These are phyloP conservation scores for Drosophila obscura DNA, from an alignment of 1,140 invertebrate species.

Conservation along the genomic window DNA sequence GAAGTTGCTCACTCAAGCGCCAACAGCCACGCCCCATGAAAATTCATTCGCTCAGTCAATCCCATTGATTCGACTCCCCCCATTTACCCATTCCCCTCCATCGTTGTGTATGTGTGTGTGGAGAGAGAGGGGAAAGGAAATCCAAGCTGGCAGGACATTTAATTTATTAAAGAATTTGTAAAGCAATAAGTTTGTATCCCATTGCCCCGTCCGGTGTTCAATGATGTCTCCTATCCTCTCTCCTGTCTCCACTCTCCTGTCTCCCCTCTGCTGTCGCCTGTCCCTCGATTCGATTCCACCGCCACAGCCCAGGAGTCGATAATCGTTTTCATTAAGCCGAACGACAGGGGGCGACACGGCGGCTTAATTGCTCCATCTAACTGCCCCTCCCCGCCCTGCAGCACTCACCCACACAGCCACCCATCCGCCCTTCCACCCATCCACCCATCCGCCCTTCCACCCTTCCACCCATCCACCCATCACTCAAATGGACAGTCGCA, in stretches of 20 bases:
- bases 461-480: slow-evolving; percentile 21
- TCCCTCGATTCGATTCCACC: too few species aligned
- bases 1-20: slow-evolving; percentile 64
- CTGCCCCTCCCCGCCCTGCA: not conserved
- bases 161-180: slow-evolving; percentile 82
- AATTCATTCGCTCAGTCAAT: slow-evolving; percentile 16
- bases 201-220: slow-evolving; percentile 22
- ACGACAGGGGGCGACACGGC: slow-evolving; percentile 52
- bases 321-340: slow-evolving; percentile 76
- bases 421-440: not conserved
- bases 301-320: slow-evolving; percentile 49
- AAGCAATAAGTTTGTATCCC: slow-evolving; percentile 73
- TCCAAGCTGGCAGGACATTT: slow-evolving; percentile 62
- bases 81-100: slow-evolving; percentile 9
- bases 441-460: not conserved
- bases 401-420: not conserved
- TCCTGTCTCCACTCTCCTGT: not conserved
- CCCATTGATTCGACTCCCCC: slow-evolving; percentile 56
- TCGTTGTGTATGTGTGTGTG: too few species aligned
- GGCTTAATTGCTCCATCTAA: slow-evolving; percentile 63
- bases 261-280: not conserved
- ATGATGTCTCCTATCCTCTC: slow-evolving; percentile 1
- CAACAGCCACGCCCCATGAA: slow-evolving; percentile 19
- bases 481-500: slow-evolving; percentile 76
- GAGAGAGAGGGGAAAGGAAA: not conserved